Evolutionary conservation across 2,797 vertebrate genomes (phyloP).

Genomic region (Peromyscus aztecus): DNA sequence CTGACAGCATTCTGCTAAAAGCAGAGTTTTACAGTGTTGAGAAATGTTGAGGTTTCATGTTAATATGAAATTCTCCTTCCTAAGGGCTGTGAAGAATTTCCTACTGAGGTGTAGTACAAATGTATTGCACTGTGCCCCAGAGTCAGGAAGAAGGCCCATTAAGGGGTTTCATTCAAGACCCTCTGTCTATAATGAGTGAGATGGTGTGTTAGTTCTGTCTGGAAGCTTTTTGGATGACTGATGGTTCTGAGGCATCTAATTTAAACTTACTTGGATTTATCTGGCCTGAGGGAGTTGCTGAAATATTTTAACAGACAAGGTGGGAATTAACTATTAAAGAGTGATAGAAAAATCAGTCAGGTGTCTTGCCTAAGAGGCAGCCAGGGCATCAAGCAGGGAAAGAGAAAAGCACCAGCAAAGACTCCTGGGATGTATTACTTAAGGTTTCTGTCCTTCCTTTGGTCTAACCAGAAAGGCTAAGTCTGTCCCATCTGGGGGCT

Average conservation of each 20-base stretch:
- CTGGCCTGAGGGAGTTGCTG: conserved; percentile 73
- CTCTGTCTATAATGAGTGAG: conserved; percentile 65
- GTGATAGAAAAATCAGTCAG: conserved; percentile 75
- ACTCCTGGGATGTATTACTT: neutral
- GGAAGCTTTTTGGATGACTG: conserved; percentile 65
- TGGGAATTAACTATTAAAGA: conserved; percentile 76
- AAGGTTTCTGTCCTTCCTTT: neutral
- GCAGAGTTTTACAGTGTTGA: conserved; percentile 63
- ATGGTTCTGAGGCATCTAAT: conserved; percentile 74
- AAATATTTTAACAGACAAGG: conserved; percentile 80
- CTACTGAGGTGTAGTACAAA: conserved; percentile 53
- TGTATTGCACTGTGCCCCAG: conserved; percentile 42
- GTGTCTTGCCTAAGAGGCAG: conserved; percentile 65
- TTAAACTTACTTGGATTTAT: conserved; percentile 78
- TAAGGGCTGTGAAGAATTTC: conserved; percentile 22
- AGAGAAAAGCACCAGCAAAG: neutral
- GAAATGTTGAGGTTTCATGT: conserved; percentile 49
- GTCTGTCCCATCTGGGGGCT: neutral
- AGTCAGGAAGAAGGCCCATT: conserved; percentile 60
- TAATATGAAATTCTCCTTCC: conserved; percentile 64
- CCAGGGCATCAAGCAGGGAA: neutral
- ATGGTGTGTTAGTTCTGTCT: conserved; percentile 26
- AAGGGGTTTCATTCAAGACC: conserved; percentile 53
- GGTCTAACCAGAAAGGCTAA: neutral
- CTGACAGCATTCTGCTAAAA: conserved; percentile 72